phyloP scores from a whole-genome alignment of 2,888 invertebrate genomes.

The Zhuqinia jingwanae region DNA sequence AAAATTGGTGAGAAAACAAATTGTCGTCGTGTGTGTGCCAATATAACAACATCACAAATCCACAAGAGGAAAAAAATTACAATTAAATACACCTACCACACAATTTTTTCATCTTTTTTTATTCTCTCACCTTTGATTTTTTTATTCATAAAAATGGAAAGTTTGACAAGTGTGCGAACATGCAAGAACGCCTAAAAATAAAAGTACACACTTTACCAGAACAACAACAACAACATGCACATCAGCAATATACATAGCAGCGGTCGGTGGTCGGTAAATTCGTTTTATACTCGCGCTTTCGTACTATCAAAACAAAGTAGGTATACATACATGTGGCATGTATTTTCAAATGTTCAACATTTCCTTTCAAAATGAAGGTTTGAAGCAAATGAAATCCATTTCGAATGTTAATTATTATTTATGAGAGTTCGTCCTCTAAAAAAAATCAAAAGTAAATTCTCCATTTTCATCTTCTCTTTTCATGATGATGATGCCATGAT shows the following conservation, averaged over 20 bases:
- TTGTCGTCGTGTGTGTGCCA: background rate
- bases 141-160: slow-evolving; percentile 1
- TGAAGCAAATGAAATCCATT: slow-evolving; percentile 32
- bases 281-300: too few relatives aligned
- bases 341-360: too few relatives aligned
- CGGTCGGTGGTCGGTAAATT: too few relatives aligned
- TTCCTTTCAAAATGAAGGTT: slow-evolving; percentile 13
- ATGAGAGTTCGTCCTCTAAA: slow-evolving; percentile 36
- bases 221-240: too few relatives aligned
- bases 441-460: slow-evolving; percentile 49
- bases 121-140: slow-evolving; percentile 18
- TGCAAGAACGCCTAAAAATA: background rate
- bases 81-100: slow-evolving; percentile 26
- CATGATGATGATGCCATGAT: slow-evolving; percentile 12
- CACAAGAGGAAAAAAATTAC: background rate
- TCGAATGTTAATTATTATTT: slow-evolving; percentile 53
- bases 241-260: too few relatives aligned
- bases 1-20: background rate
- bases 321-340: too few relatives aligned
- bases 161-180: background rate
- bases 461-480: slow-evolving; percentile 23
- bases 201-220: background rate
- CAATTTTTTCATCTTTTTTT: slow-evolving; percentile 2
- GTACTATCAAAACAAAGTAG: too few relatives aligned
- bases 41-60: background rate